A percentile compares a stretch with the other conserved stretches of the same genome.
These are phyloP conservation scores for Gracilinanus agilis DNA, from an alignment of 2,113 vertebrate species.

Conservation along the genomic window DNA sequence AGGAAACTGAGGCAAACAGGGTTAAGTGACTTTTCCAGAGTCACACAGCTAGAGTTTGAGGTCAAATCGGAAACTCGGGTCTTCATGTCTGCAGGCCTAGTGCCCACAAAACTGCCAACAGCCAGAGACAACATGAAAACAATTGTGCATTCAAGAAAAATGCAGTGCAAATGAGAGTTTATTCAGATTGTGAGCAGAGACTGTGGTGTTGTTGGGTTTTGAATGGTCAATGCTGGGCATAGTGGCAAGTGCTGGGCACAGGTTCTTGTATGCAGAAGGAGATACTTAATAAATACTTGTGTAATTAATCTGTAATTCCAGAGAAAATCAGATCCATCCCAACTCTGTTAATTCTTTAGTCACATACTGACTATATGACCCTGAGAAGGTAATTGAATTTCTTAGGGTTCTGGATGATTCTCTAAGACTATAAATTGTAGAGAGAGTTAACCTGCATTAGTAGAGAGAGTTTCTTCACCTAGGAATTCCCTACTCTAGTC, in stretches of 20 bases:
- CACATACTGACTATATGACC: neutral
- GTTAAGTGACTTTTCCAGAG: no score
- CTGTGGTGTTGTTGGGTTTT: neutral
- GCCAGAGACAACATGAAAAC: neutral
- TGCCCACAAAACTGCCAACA: no score
- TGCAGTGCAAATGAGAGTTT: neutral
- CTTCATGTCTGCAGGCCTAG: no score
- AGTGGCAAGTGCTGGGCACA: neutral
- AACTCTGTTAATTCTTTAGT: neutral
- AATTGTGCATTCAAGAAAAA: neutral
- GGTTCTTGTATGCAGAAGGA: neutral
- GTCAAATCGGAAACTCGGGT: no score
- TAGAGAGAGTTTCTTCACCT: neutral
- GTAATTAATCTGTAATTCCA: neutral
- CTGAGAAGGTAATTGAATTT: neutral
- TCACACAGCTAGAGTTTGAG: no score
- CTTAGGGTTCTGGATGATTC: neutral
- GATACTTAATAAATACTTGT: neutral
- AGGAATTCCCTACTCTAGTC: neutral
- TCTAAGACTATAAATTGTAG: neutral
- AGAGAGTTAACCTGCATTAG: slow-evolving; percentile 21
- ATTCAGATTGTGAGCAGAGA: neutral
- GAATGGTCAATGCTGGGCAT: neutral
- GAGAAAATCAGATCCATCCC: neutral
- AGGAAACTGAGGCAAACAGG: no score